Evolutionary conservation across 2,888 invertebrate genomes (phyloP), one percentile per base, ranked within the genome.

Genomic region (Caenorhabditis wallacei): DNA sequence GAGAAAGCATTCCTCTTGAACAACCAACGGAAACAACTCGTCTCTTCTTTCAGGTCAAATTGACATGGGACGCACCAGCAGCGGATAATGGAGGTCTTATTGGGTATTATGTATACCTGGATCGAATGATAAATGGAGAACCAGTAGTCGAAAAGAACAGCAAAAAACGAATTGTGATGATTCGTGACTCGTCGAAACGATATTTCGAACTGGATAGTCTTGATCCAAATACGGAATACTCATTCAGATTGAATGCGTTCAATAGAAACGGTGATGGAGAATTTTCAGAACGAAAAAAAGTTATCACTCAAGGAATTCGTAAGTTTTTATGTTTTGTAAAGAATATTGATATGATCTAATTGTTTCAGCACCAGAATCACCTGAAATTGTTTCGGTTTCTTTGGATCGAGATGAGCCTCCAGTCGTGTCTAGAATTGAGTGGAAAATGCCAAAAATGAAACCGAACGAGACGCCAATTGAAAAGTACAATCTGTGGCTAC

Each of bases 221-320:
- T 56, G 96, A 97, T 92, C 97, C 99, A 3, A 97, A 98, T 92
- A 97, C 98, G 0, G 95, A 95, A 89, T 99, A 99, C 93, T 95
- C 95, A 71, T 95, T 97, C 79, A 92, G 92, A 81, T 97, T 98
- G 79, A 97, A 97, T 0, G 99, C 98, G 0, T 94, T 98, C 82
- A 99, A 98, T 3, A 94, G 97, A 84, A 97, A 97, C 93, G 99
- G 99, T 54, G 98, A 99, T 92, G 99, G 99, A 22, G 95, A 96
- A 92, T 94, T 97, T 86, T 97, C 97, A 92, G 93, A 95, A 82
- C 95, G 96, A 26, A 95, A 95, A 75, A 95, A 96, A 1, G 95
- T 91, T 26, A 71, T 95, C 93, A 99, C 98, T 1, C 96, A 96
- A 35, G 97, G 97, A 71, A 87, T 89, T 61, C 89, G 91, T 92